Conservation (phyloP, 2,888 invertebrate genomes). For the Melinaea menophilus region DNA sequence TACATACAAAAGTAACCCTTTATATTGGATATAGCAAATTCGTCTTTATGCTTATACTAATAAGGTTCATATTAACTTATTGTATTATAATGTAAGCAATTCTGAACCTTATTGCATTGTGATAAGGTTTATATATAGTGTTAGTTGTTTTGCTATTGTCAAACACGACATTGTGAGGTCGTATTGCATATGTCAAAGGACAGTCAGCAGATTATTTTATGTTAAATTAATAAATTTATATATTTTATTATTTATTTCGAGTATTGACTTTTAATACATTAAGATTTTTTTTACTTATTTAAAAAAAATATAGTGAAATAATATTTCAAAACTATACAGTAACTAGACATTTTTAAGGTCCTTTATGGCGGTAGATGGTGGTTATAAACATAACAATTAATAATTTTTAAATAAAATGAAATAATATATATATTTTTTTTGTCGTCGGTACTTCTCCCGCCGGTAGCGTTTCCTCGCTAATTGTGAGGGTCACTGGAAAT, state of each 20-base stretch:
- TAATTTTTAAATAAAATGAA: neutral
- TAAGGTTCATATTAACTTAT: slow-evolving; percentile 12
- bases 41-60: neutral
- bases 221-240: neutral
- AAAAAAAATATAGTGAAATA: too few relatives aligned
- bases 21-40: neutral
- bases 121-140: slow-evolving; percentile 13
- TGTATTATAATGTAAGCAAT: slow-evolving; percentile 8
- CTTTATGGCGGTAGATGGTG: too few relatives aligned
- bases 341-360: too few relatives aligned
- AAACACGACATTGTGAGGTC: slow-evolving; percentile 50
- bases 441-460: slow-evolving; percentile 52
- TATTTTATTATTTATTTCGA: neutral
- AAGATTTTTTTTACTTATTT: too few relatives aligned
- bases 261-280: too few relatives aligned
- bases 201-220: slow-evolving; percentile 32
- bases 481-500: slow-evolving; percentile 41
- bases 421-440: slow-evolving; percentile 30
- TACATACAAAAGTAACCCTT: too few relatives aligned
- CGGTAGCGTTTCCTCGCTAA: slow-evolving; percentile 47
- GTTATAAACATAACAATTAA: too few relatives aligned
- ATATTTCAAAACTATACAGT: too few relatives aligned
- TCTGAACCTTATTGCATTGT: slow-evolving; percentile 11
- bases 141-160: slow-evolving; percentile 35
- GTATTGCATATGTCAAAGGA: slow-evolving; percentile 35